Base-by-base conservation (phyloP, 2,888 invertebrate genomes). In the Sylvicola cinctus region DNA sequence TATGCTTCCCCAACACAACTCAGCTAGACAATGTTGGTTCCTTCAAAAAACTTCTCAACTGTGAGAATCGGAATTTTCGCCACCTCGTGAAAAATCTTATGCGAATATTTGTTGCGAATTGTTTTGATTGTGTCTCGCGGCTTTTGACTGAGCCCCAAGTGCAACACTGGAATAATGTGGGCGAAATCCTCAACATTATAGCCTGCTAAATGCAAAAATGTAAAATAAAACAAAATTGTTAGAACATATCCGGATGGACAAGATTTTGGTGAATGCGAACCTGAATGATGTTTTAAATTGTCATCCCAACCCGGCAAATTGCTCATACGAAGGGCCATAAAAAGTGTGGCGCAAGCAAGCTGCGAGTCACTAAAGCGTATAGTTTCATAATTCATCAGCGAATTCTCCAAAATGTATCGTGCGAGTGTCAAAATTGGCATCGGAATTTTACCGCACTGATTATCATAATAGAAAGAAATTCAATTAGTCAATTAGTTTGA, bases 371-470 rank as follows among this genome's bases (percentile, higher is more conserved):
- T 72, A 39, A 70, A 63, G 25, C 64, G 60, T 41, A 84, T 69
- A 36, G 85, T 74, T 10, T 68, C 62, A 56, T 95, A 95, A 52
- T 95, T 90, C 75, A 95, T 77, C 40, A 96, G 63, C 2, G 90
- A 81, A 51, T 76, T 72, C 58, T 98, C 98, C 49, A 98, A 66
- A 49, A 98, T 80, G 61, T 74, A 98, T 40, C 98, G 73, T 17
- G 93, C 91, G 48, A 96, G 61, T 0, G 96, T 98, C 44, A 98
- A 63, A 15, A 80, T 77, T 34, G 83, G 79, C 88, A 96, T 90
- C 17, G 78, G 72, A 34, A 84, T 70, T 52, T 79, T 77, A 36
- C 77, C 75, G 56, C 83, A 84, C 75, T 83, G 51, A 15, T 56
- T 52, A 44, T 32, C 36, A 35, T 39, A 36, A 35, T 15, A 30